phyloP scores from a whole-genome alignment of 2,888 invertebrate genomes.

The Aporophyla nigra region DNA sequence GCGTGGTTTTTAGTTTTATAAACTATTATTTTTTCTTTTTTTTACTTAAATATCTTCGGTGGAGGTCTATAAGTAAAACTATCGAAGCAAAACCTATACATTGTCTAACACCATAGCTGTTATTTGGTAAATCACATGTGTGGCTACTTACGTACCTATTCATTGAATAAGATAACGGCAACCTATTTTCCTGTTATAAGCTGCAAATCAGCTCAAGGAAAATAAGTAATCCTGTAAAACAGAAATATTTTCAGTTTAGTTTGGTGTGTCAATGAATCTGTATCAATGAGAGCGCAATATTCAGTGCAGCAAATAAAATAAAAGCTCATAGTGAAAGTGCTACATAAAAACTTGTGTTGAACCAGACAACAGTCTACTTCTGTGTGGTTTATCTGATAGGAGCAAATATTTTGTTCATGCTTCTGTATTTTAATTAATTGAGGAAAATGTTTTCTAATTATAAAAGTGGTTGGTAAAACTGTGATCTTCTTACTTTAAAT shows the following conservation, averaged over 20 bases:
- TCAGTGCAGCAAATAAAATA: neutral
- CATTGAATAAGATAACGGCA: neutral
- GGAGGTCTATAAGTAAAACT: neutral
- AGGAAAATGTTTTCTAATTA: neutral
- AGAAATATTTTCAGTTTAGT: neutral
- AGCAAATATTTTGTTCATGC: neutral
- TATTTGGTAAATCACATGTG: neutral
- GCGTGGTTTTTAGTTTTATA: no score
- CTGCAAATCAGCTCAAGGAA: constrained; percentile 16
- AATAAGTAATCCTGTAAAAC: neutral
- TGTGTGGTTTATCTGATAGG: neutral
- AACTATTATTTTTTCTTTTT: no score
- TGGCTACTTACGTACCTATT: neutral
- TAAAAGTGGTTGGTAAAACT: neutral
- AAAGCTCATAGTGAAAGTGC: neutral
- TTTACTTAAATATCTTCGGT: neutral
- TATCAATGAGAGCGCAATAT: no score
- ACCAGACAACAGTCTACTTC: neutral
- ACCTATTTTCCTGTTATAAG: neutral
- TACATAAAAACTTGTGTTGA: neutral
- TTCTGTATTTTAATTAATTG: neutral
- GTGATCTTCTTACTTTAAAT: neutral
- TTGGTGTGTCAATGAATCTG: no score
- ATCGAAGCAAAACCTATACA: neutral
- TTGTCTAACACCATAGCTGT: neutral